A percentile compares a stretch with the other conserved stretches of the same genome.
Evolutionary conservation across 2,113 vertebrate species (phyloP).

Genomic region (Acrocephalus kingi): DNA sequence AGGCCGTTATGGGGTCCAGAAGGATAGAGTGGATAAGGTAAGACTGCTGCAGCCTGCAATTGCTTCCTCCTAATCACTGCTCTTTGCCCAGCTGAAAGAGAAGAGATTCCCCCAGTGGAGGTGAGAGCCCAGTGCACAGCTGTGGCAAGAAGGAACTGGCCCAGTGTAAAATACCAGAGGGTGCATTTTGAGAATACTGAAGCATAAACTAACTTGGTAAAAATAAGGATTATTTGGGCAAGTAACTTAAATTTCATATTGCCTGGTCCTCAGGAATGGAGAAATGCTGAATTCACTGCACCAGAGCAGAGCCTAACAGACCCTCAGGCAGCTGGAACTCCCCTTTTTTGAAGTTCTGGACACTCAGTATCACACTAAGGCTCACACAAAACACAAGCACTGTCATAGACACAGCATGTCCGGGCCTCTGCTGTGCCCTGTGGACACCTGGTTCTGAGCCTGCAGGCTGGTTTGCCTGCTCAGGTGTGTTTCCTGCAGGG

Average conservation of each 20-base stretch:
- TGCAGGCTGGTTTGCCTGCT: background rate
- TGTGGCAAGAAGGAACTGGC: background rate
- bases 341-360: background rate
- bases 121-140: background rate
- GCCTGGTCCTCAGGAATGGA: background rate
- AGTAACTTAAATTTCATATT: background rate
- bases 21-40: slow-evolving; percentile 93
- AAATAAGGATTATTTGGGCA: background rate
- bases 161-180: background rate
- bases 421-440: background rate
- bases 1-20: slow-evolving; percentile 88
- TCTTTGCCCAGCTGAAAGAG: background rate
- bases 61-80: background rate
- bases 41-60: background rate
- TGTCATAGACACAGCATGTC: background rate
- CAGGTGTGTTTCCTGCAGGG: background rate
- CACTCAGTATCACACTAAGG: background rate
- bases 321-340: background rate
- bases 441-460: background rate
- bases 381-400: background rate
- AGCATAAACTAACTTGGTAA: background rate
- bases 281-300: background rate
- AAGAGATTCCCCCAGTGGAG: background rate
- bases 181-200: background rate
- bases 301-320: background rate